Conservation (phyloP, 2,888 invertebrate genomes). For the Perithous albicinctus region DNA sequence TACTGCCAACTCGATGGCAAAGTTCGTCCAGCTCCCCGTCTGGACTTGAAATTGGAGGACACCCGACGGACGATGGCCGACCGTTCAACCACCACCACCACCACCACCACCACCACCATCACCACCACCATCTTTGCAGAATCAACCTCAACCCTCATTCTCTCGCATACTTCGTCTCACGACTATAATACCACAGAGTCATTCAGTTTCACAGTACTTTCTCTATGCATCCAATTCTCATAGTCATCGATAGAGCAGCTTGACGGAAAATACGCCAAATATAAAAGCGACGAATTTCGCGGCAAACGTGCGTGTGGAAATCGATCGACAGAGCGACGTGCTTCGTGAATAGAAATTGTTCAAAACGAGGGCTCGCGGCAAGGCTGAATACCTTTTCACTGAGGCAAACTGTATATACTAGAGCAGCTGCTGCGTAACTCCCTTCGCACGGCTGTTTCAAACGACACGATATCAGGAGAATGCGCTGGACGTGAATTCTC, state of each 20-base stretch:
- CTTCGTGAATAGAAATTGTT: slow-evolving; percentile 79
- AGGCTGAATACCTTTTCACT: slow-evolving; percentile 73
- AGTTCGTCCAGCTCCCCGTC: slow-evolving; percentile 48
- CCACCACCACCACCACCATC: no score
- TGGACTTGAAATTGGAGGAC: slow-evolving; percentile 67
- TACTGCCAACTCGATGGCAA: slow-evolving; percentile 55
- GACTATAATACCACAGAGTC: not conserved
- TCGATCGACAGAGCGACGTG: slow-evolving; percentile 67
- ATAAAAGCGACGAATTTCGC: slow-evolving; percentile 7
- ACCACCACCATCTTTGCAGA: slow-evolving; percentile 14
- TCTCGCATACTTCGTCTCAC: not conserved
- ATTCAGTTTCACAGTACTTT: not conserved
- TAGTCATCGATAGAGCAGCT: not conserved
- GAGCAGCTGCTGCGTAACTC: slow-evolving; percentile 25
- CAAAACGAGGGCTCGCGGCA: slow-evolving; percentile 73
- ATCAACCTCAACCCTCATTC: slow-evolving; percentile 30
- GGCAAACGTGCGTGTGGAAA: slow-evolving; percentile 15
- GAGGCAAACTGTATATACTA: slow-evolving; percentile 12
- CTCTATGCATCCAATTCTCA: not conserved
- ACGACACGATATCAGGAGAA: slow-evolving; percentile 42
- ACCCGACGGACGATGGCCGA: slow-evolving; percentile 54
- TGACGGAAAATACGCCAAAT: not conserved
- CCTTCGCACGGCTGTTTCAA: slow-evolving; percentile 29
- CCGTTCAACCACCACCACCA: slow-evolving; percentile 16
- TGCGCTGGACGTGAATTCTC: slow-evolving; percentile 27